Conservation (phyloP, 2,888 invertebrate species). For the Aleiodes testaceus region DNA sequence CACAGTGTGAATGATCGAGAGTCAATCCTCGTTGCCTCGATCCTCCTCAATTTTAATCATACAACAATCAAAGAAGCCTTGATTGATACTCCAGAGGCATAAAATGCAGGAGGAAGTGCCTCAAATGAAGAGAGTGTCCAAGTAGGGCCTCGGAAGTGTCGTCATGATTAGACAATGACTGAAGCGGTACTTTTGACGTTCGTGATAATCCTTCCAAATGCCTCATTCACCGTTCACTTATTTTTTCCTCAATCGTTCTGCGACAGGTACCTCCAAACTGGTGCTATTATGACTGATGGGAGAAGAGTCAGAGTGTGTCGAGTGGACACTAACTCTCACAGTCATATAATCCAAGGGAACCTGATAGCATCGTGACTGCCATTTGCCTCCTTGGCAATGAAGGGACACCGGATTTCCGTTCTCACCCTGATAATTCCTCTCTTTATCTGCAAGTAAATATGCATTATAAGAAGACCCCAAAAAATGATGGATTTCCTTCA, state of each 20-base stretch:
- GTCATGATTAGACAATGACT: slow-evolving; percentile 32
- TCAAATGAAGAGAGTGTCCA: slow-evolving; percentile 2
- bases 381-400: slow-evolving; percentile 11
- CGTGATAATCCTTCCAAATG: slow-evolving; percentile 28
- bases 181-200: slow-evolving; percentile 35
- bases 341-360: background rate
- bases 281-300: background rate
- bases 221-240: slow-evolving; percentile 36
- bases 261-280: slow-evolving; percentile 7
- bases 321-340: background rate
- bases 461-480: slow-evolving; percentile 7
- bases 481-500: background rate
- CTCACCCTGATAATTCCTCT: slow-evolving; percentile 42
- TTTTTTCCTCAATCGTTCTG: background rate
- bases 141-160: slow-evolving; percentile 38
- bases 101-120: slow-evolving; percentile 8
- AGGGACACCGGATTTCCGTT: background rate
- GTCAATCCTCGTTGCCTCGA: slow-evolving; percentile 12
- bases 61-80: background rate
- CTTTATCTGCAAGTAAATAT: slow-evolving; percentile 26
- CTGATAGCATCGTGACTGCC: slow-evolving; percentile 3
- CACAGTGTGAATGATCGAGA: background rate
- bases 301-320: background rate
- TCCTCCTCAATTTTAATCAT: background rate
- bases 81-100: background rate